Percentiles rank a stretch among this genome's conserved stretches.
Conservation (phyloP, 1,140 invertebrate genomes). For the Zaprionus taronus region DNA sequence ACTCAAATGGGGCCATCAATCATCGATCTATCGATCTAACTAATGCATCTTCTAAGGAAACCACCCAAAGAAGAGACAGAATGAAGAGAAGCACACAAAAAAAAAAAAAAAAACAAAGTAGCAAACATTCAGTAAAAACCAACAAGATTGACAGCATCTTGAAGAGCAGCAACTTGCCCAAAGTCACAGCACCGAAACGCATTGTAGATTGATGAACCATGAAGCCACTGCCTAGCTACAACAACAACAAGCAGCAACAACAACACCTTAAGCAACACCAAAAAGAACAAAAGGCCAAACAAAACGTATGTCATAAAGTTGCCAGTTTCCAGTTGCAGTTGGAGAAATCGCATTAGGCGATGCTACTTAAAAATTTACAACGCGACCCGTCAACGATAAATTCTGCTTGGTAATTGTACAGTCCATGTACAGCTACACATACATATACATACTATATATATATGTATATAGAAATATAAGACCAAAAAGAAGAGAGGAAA, state of each 20-base stretch:
- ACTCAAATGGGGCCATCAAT: slow-evolving; percentile 37
- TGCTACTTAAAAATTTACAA: slow-evolving; percentile 55
- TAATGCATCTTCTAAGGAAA: slow-evolving; percentile 22
- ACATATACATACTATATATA: slow-evolving; percentile 24
- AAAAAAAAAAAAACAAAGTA: not conserved
- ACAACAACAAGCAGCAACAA: slow-evolving; percentile 3
- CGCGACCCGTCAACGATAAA: slow-evolving; percentile 48
- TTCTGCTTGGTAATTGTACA: slow-evolving; percentile 46
- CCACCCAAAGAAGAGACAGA: slow-evolving; percentile 13
- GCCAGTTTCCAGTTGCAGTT: slow-evolving; percentile 38
- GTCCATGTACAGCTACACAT: slow-evolving; percentile 24
- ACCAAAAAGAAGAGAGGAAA: slow-evolving; percentile 4
- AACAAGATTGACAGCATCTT: slow-evolving; percentile 19
- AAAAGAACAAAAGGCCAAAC: slow-evolving; percentile 16
- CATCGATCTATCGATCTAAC: slow-evolving; percentile 37
- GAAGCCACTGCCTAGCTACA: slow-evolving; percentile 29
- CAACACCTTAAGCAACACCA: slow-evolving; percentile 21
- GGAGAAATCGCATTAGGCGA: slow-evolving; percentile 48
- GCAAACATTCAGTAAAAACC: not conserved
- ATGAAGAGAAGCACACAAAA: not conserved
- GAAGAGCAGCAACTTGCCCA: slow-evolving; percentile 20
- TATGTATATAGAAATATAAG: slow-evolving; percentile 15
- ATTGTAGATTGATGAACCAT: slow-evolving; percentile 46
- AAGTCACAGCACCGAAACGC: slow-evolving; percentile 33
- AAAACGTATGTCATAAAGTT: slow-evolving; percentile 49